Percentiles rank a stretch among this genome's conserved stretches.
phyloP scores from a whole-genome alignment of 2,113 vertebrate genomes.

The Chionodraco myersi region DNA sequence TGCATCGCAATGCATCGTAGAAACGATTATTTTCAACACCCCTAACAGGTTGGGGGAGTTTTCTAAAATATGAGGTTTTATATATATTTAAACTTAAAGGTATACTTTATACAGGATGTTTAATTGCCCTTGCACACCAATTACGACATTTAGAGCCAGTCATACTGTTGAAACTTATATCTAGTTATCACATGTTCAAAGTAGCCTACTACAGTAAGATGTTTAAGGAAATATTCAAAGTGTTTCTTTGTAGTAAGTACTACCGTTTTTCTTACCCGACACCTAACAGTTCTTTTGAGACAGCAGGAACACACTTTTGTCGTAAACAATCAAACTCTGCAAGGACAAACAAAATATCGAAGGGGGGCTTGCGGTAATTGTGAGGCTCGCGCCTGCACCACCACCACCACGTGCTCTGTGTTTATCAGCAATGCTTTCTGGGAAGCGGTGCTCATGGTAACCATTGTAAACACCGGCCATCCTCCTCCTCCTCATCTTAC shows the following conservation, averaged over 20 bases:
- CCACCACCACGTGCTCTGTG: constrained; percentile 73
- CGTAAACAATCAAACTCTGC: not conserved
- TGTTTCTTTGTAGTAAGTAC: not conserved
- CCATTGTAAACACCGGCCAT: constrained; percentile 73
- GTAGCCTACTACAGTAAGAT: not conserved
- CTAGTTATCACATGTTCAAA: not conserved
- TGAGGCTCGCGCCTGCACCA: not conserved
- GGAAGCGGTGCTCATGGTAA: constrained; percentile 81
- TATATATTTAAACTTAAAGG: not conserved
- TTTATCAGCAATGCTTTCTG: constrained; percentile 75
- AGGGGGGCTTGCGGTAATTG: too few relatives aligned
- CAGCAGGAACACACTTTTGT: not conserved
- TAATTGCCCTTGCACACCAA: not conserved
- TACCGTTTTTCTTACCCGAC: not conserved
- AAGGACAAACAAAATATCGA: not conserved
- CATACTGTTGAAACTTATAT: not conserved
- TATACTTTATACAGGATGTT: not conserved
- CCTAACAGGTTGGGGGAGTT: not conserved
- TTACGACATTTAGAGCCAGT: not conserved
- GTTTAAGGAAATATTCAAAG: not conserved
- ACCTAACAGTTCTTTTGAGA: not conserved
- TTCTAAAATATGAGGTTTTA: not conserved
- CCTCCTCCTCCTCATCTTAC: not conserved
- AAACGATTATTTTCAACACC: too few relatives aligned
- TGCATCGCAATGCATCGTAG: too few relatives aligned